Evolutionary conservation across 2,888 invertebrate genomes (phyloP).

Genomic region (Choreutis nemorana): DNA sequence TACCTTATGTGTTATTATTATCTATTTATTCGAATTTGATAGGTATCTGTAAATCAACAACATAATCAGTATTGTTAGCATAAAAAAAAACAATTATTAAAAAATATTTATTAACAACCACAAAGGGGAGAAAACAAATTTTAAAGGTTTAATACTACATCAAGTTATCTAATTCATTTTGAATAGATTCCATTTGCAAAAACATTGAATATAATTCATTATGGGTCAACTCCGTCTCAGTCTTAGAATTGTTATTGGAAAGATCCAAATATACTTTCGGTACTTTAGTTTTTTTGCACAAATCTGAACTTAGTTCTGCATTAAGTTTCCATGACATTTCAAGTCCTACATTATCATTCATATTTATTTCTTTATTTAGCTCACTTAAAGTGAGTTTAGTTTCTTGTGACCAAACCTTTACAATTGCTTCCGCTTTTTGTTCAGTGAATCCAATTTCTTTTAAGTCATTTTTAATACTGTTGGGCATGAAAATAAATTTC

Average conservation of each 20-base stretch:
- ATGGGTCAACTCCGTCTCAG: constrained; percentile 47
- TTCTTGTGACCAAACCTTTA: constrained; percentile 50
- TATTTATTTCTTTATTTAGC: constrained; percentile 22
- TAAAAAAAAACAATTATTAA: too few species aligned
- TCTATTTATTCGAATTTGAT: too few species aligned
- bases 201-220: constrained; percentile 44
- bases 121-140: too few species aligned
- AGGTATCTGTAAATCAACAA: too few species aligned
- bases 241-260: constrained; percentile 19
- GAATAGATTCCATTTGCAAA: constrained; percentile 48
- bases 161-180: constrained; percentile 50
- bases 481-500: constrained; percentile 51
- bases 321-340: constrained; percentile 45
- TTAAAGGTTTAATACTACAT: constrained; percentile 15
- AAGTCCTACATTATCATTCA: constrained; percentile 21
- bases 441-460: constrained; percentile 29
- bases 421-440: constrained; percentile 38
- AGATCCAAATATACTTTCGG: constrained; percentile 44
- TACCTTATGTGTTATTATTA: too few species aligned
- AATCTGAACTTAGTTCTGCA: constrained; percentile 51
- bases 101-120: too few species aligned
- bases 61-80: too few species aligned
- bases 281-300: constrained; percentile 41
- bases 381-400: constrained; percentile 38
- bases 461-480: constrained; percentile 40